Base-by-base conservation (phyloP, 2,797 vertebrate genomes). In the Rhinichthys osculus region DNA sequence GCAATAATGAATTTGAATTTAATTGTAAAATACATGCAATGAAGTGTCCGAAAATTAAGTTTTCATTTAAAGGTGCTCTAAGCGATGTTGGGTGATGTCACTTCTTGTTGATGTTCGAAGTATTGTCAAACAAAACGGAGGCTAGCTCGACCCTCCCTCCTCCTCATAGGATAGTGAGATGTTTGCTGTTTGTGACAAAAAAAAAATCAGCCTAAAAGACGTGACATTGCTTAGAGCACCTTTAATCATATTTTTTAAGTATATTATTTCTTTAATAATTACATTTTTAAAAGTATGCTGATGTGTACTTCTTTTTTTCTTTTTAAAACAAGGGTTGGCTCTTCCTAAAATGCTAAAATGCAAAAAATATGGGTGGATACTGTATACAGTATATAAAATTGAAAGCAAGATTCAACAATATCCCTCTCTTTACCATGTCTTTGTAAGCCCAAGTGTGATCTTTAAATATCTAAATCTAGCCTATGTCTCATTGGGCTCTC, bases 401-500 rank as follows among this genome's bases (percentile, higher is more conserved):
- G 30, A 33, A 59, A 57, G 54, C 54, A 57, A 13, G 47, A 13
- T 23, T 35, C 14, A 62, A 14, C 4, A 73, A 44, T 64, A 35
- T 47, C 19, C 11, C 19, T 40, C 14, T 85, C 59, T 81, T 79
- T 69, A 72, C 70, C 13, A n/a, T 66, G 52, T 69, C 62, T 33
- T 50, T 67, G 66, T 38, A 69, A 35, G 19, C 74, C 76, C 14
- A 69, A 71, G 47, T 62, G 57, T 62, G 67, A 69, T 69, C 44
- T 73, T 86, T 87, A 83, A 84, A 87, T 50, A 85, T 88, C 77
- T 80, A 73, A 84, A 83, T 82, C 82, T n/a, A 30, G 82, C 91
- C 89, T 93, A 90, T 76, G 80, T 92, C 89, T 90, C 91, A 44
- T 50, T 14, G 76, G 82, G 57, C 76, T 88, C 57, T 64, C 81